Evolutionary conservation across 1,140 invertebrate genomes (phyloP), one percentile per base, ranked within the genome.

Genomic region (Saccostrea echinata): DNA sequence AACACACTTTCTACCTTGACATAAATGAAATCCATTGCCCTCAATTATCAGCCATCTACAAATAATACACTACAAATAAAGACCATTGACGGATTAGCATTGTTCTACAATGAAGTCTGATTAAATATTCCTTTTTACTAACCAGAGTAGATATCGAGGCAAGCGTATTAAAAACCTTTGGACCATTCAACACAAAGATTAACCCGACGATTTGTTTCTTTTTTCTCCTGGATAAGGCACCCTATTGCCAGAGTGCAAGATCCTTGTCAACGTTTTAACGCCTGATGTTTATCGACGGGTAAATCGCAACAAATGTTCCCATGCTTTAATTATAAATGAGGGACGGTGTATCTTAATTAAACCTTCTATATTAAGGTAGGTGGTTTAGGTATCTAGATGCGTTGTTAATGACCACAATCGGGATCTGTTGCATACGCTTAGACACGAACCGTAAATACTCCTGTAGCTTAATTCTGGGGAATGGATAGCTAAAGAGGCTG

Each of bases 51-150:
- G 9, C 30, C 68, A 43, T 33, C 30, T 71, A 30, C 30, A 71
- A 13, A 33, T 27, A 71, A 27, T 71, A 33, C 27, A 71, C 68
- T 71, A 27, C 30, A 71, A 30, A 71, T 12, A 33, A 24, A 71
- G 27, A 0, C 24, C 27, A 12, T 33, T 71, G 68, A 71, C 68
- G 68, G 68, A 71, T 71, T 71, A 71, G 68, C 16, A 33, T 71
- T 71, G 68, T 71, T 30, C 24, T 33, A 35, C 8, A 71, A 71
- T 30, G 30, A 33, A 71, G 68, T 27, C 68, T 71, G 68, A 71
- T 71, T 71, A 71, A 71, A 71, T 71, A 71, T 33, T 33, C 68
- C 13, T 71, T n/a, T 71, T 71, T 71, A 71, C 68, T 71, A 71
- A 71, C 68, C 30, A 71, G 27, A 16, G 24, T 71, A 71, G 68